Evolutionary conservation across 2,113 vertebrate species (phyloP).

Genomic region (Istiophorus platypterus): DNA sequence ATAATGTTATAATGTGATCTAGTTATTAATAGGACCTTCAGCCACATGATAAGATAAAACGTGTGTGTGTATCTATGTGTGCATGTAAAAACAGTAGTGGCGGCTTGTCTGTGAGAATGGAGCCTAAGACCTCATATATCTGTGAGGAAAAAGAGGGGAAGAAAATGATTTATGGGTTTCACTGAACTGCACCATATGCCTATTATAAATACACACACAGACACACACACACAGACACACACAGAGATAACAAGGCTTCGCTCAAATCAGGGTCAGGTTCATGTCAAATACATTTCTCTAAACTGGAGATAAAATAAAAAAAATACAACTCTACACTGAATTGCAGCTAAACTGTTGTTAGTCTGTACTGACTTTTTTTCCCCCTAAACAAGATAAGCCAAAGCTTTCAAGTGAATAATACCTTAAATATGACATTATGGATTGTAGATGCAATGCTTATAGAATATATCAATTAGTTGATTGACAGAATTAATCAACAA

Average conservation of each 20-base stretch:
- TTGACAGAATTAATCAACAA: no score
- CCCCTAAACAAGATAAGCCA: not conserved
- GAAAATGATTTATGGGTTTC: conserved; percentile 77
- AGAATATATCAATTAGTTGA: no score
- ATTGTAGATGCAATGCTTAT: not conserved
- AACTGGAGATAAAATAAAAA: conserved; percentile 29
- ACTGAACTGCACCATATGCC: conserved; percentile 71
- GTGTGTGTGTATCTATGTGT: conserved; percentile 3
- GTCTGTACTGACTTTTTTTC: not conserved
- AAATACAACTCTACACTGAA: not conserved
- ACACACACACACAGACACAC: not conserved
- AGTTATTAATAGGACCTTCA: conserved; percentile 38
- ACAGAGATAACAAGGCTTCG: conserved; percentile 40
- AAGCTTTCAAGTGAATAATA: not conserved
- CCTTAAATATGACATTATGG: not conserved
- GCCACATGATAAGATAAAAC: conserved; percentile 20
- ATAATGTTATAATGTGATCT: conserved; percentile 18
- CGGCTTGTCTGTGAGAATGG: conserved; percentile 43
- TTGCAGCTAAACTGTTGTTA: not conserved
- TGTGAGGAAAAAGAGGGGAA: conserved; percentile 65
- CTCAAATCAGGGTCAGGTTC: conserved; percentile 61
- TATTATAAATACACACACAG: conserved; percentile 50
- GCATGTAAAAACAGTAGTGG: conserved; percentile 44
- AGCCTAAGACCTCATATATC: conserved; percentile 72
- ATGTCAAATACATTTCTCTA: conserved; percentile 46